Percentiles rank a stretch among this genome's conserved stretches.
phyloP scores from a whole-genome alignment of 2,888 invertebrate species.

The Agriotes lineatus region DNA sequence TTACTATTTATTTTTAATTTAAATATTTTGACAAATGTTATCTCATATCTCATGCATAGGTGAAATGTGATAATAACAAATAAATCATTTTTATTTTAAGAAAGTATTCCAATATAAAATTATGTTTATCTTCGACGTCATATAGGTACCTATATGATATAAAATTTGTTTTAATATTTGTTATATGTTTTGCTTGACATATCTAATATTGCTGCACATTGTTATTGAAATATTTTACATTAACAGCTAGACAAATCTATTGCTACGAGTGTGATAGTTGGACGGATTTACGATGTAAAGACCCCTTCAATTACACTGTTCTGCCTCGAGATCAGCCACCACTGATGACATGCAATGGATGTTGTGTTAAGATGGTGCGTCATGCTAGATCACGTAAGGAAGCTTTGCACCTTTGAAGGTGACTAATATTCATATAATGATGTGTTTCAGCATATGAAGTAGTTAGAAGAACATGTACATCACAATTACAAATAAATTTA shows the following conservation, averaged over 20 bases:
- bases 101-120: too few species aligned
- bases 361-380: constrained; percentile 96
- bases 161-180: too few species aligned
- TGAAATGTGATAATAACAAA: too few species aligned
- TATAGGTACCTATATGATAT: too few species aligned
- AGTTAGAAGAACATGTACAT: constrained; percentile 91
- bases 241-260: constrained; percentile 86
- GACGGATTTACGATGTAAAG: constrained; percentile 90
- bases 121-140: too few species aligned
- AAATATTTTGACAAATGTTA: too few species aligned
- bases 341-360: constrained; percentile 89
- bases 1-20: too few species aligned
- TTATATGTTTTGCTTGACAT: too few species aligned
- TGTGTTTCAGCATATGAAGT: constrained; percentile 87
- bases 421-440: too few species aligned
- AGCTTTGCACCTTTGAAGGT: too few species aligned
- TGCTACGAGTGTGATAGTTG: constrained; percentile 96
- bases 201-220: background rate
- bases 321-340: constrained; percentile 90
- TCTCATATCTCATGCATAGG: too few species aligned
- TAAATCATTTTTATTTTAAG: too few species aligned
- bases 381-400: constrained; percentile 90
- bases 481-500: constrained; percentile 93
- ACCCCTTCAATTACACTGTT: constrained; percentile 94
- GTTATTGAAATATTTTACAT: background rate